Percentiles rank a stretch among this genome's conserved stretches.
phyloP scores from a whole-genome alignment of 37 sponge, comb jelly and placozoan species.

The Halichondria panicea region DNA sequence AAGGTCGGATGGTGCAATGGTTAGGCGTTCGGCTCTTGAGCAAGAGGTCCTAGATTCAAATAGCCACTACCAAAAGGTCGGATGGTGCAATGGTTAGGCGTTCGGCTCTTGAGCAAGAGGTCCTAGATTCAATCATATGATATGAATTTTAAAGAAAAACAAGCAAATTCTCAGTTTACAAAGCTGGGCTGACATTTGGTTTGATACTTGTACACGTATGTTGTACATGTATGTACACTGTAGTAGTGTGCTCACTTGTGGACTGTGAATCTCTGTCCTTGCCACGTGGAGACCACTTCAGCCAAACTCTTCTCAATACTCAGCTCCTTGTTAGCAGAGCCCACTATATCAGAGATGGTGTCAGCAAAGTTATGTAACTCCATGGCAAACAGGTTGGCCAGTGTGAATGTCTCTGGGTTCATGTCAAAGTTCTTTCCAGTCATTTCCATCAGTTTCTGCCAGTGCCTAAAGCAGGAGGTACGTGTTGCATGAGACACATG shows the following conservation, averaged over 20 bases:
- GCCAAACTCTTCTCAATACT: conserved; percentile 95
- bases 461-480: conserved; percentile 65
- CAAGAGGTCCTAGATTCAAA: too few species aligned
- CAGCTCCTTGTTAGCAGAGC: conserved; percentile 97
- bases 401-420: conserved; percentile 99
- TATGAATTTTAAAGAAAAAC: not conserved
- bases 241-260: conserved; percentile 59
- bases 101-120: too few species aligned
- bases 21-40: too few species aligned
- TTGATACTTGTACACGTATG: not conserved
- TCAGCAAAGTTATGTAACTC: conserved; percentile 97
- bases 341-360: conserved; percentile 95
- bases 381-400: conserved; percentile 98
- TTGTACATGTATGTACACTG: not conserved
- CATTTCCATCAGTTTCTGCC: conserved; percentile 96
- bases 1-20: too few species aligned
- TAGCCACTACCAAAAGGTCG: too few species aligned
- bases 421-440: conserved; percentile 99
- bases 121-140: too few species aligned
- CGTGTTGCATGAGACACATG: too few species aligned
- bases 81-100: too few species aligned
- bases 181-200: too few species aligned
- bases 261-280: conserved; percentile 73
- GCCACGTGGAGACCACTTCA: conserved; percentile 97
- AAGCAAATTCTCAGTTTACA: conserved; percentile 2